Evolutionary conservation across 2,888 invertebrate species (phyloP).

Genomic region (Stenolophus ochropezus): DNA sequence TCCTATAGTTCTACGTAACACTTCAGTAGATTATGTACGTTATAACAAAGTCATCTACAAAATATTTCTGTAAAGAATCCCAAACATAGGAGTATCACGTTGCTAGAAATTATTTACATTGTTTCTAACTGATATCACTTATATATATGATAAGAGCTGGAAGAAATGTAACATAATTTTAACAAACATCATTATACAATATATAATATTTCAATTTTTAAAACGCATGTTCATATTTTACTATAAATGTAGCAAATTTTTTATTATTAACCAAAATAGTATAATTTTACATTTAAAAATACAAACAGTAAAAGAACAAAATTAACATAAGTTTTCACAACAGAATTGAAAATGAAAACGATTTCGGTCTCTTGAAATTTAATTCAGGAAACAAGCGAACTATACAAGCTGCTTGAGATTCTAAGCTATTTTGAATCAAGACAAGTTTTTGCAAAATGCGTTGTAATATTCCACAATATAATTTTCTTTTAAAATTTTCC

Average conservation of each 20-base stretch:
- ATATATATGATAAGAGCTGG: not conserved
- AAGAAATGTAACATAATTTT: slow-evolving; percentile 16
- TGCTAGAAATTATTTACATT: slow-evolving; percentile 13
- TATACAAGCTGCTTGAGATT: slow-evolving; percentile 37
- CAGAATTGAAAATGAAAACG: not conserved
- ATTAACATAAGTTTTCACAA: slow-evolving; percentile 10
- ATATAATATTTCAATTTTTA: slow-evolving; percentile 34
- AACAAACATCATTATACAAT: not conserved
- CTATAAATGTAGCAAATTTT: slow-evolving; percentile 54
- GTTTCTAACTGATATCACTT: not conserved
- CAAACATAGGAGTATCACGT: not conserved
- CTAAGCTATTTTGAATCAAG: not conserved
- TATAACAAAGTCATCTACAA: slow-evolving; percentile 5
- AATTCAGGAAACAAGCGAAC: slow-evolving; percentile 30
- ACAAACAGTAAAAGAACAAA: slow-evolving; percentile 11
- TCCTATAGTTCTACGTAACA: not conserved
- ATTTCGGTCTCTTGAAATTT: slow-evolving; percentile 1
- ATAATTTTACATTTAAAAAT: slow-evolving; percentile 16
- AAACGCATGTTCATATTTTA: slow-evolving; percentile 45
- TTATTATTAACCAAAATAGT: slow-evolving; percentile 51
- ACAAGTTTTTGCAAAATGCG: not conserved
- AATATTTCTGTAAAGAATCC: not conserved
- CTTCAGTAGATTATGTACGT: not conserved
- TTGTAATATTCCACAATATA: not conserved
- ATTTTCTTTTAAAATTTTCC: not conserved